phyloP scores from a whole-genome alignment of 1,140 invertebrate genomes.

The Cepaea nemoralis region DNA sequence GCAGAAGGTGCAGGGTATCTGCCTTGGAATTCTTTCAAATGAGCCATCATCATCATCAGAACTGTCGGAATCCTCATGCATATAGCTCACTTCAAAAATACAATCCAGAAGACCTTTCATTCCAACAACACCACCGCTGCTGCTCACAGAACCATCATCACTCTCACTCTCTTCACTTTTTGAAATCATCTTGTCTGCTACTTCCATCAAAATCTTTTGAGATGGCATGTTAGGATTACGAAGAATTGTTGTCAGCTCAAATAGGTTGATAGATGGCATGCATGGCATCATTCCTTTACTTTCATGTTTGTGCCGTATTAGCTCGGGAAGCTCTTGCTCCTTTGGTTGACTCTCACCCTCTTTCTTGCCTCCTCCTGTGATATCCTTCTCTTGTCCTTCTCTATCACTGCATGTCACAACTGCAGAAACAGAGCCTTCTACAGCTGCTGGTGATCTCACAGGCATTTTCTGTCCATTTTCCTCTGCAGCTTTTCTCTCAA shows the following conservation, averaged over 20 bases:
- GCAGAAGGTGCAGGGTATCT: constrained; percentile 22
- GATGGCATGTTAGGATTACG: constrained; percentile 25
- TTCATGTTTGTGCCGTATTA: neutral
- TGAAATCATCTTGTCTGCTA: constrained; percentile 19
- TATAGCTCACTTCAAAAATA: constrained; percentile 20
- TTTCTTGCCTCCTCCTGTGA: neutral
- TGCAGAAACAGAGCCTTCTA: neutral
- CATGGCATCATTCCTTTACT: neutral
- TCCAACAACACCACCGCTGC: constrained; percentile 3
- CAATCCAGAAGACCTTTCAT: constrained; percentile 30
- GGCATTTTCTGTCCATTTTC: neutral
- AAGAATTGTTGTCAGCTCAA: constrained; percentile 19
- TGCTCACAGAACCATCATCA: neutral
- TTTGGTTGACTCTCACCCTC: neutral
- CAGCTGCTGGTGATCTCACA: neutral
- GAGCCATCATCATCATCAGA: constrained; percentile 23
- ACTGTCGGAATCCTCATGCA: constrained; percentile 16
- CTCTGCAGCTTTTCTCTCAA: neutral
- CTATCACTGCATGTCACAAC: neutral
- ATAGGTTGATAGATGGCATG: constrained; percentile 20
- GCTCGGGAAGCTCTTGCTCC: neutral
- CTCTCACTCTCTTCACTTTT: constrained; percentile 9
- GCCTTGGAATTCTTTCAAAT: neutral
- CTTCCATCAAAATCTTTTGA: constrained; percentile 36
- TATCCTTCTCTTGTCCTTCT: neutral